Percentiles rank a stretch among this genome's conserved stretches.
These are phyloP conservation scores for Metaphire vulgaris DNA, from an alignment of 1,140 invertebrate species.

Conservation along the genomic window DNA sequence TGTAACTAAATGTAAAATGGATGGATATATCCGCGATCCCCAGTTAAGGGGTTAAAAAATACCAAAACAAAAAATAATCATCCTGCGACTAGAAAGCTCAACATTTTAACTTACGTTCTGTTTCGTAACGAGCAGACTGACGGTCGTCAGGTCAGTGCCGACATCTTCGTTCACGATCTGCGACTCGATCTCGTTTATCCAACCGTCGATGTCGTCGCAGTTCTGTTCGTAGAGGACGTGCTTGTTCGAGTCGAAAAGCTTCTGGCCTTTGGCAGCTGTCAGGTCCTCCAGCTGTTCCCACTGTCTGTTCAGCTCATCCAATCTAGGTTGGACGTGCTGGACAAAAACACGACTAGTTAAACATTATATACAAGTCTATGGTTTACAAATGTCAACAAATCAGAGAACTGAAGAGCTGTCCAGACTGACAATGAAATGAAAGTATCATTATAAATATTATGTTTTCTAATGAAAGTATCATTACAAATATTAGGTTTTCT, in stretches of 20 bases:
- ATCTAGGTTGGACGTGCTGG: constrained; percentile 81
- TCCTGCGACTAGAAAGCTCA: too few species aligned
- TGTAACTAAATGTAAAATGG: too few species aligned
- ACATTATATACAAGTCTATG: too few species aligned
- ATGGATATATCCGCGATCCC: too few species aligned
- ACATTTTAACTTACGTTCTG: constrained; percentile 76
- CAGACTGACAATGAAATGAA: too few species aligned
- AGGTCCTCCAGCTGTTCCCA: constrained; percentile 81
- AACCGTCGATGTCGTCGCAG: constrained; percentile 94
- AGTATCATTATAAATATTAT: too few species aligned
- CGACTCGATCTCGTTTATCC: constrained; percentile 96
- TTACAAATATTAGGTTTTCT: too few species aligned
- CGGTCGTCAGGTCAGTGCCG: constrained; percentile 89
- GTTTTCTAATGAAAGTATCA: too few species aligned
- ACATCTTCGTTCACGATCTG: constrained; percentile 87
- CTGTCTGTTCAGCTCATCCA: constrained; percentile 77
- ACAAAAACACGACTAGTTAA: too few species aligned
- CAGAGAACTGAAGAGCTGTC: too few species aligned
- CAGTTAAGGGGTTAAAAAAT: too few species aligned
- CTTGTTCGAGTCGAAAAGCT: constrained; percentile 95
- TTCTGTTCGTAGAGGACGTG: constrained; percentile 89
- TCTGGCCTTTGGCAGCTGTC: constrained; percentile 93
- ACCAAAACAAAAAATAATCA: too few species aligned
- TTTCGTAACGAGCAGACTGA: constrained; percentile 98
- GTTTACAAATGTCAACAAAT: not conserved